Percentiles rank a stretch among this genome's conserved stretches.
Evolutionary conservation across 2,113 vertebrate genomes (phyloP).

Genomic region (Sinocyclocheilus maitianheensis): DNA sequence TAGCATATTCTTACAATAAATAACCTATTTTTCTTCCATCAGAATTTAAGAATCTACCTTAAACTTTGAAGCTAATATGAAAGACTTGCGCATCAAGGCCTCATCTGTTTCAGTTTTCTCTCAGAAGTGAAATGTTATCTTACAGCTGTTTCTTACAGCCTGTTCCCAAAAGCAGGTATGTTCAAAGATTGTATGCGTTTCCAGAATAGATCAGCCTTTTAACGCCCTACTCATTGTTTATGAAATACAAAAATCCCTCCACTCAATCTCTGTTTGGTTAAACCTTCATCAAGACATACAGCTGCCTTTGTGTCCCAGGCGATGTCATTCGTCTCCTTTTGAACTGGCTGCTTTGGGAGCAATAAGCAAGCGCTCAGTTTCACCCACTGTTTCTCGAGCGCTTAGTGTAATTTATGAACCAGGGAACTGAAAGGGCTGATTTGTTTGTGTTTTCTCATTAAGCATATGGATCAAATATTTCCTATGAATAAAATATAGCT

Average conservation of each 20-base stretch:
- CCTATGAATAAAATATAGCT: neutral
- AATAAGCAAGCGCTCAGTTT: neutral
- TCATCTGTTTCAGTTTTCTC: neutral
- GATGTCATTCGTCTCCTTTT: constrained; percentile 38
- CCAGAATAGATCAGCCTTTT: constrained; percentile 9
- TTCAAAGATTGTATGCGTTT: neutral
- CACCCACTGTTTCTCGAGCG: neutral
- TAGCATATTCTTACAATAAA: neutral
- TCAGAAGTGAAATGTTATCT: neutral
- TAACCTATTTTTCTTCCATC: neutral
- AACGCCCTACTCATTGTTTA: constrained; percentile 32
- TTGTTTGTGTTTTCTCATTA: constrained; percentile 33
- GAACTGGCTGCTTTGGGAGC: constrained; percentile 12
- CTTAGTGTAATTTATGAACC: constrained; percentile 19
- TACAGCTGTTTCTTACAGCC: neutral
- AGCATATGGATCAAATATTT: constrained; percentile 28
- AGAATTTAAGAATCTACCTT: neutral
- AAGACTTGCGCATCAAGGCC: neutral
- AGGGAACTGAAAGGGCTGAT: constrained; percentile 11
- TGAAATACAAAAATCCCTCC: constrained; percentile 17
- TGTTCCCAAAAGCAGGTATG: neutral
- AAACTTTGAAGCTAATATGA: constrained; percentile 19
- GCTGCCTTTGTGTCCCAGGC: constrained; percentile 16
- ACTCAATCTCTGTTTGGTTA: constrained; percentile 30
- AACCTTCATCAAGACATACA: constrained; percentile 29